Base-by-base conservation (phyloP, 2,797 vertebrate species). In the Hyperoplus immaculatus region DNA sequence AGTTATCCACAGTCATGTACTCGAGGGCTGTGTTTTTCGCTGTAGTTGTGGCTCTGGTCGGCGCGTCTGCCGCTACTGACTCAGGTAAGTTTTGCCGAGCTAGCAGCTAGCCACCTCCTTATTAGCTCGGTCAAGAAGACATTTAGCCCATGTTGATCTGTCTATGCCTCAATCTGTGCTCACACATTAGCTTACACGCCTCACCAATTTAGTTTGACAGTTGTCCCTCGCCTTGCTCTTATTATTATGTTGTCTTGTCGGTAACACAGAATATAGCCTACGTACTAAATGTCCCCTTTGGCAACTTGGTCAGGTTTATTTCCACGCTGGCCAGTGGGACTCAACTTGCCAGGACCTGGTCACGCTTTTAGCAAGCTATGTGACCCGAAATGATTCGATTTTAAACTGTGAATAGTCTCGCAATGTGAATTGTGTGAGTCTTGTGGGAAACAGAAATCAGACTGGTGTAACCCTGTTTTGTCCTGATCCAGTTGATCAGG, bases 11-110 rank as follows among this genome's bases (percentile, higher is more conserved):
- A 87, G 89, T 54, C 76, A 96, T 95, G 95, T 82, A 79, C 72
- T 18, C 64, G 61, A 94, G 88, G 81, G 15, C 87, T 83, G 57
- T 92, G 58, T 89, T 92, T 66, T 64, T 91, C 68, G 64, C 84
- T 0, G 80, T 89, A 2, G 80, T 83, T 39, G 46, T 93, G 54
- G 87, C 77, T 70, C 49, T 93, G 76, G 36, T 91, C 11, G 87
- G 88, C 47, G 84, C 86, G 36, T 75, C 87, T 16, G 71, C 73
- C 67, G 65, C 77, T 5, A 7, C 60, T 15, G 83, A 81, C 64
- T 36, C 75, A 76, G 90, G 93, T 94, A 87, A 91, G 93, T 93
- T 87, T 29, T 21, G 69, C 53, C 8, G 49, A 78, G 90, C 92
- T 93, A 93, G 57, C 83, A 46, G 90, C 75, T 88, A 92, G 81